Base-by-base conservation (phyloP, 2,113 vertebrate species). In the Orthonyx spaldingii region DNA sequence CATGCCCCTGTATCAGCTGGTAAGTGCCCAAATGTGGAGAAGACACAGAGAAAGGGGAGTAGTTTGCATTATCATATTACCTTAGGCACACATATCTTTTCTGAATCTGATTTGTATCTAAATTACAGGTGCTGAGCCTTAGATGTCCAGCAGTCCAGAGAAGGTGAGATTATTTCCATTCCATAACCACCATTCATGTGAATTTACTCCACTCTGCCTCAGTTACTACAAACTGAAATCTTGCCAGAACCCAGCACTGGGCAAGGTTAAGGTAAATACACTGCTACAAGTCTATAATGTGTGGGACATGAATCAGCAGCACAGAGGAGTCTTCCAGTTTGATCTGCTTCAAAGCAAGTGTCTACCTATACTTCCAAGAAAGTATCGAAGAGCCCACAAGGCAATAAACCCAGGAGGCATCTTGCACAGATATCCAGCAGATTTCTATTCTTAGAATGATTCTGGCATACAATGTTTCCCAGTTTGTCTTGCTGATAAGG, bases 381-480 rank as follows among this genome's bases (percentile, higher is more conserved):
- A 85, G 35, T 46, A 89, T 69, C 13, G 37, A 89, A 91, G 57
- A 76, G 18, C 42, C 89, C 47, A 93, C 21, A 50, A 72, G 61
- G 46, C 57, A 78, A 61, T 50, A 96, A 89, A 87, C 41, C n/a
- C 65, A 83, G 42, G 37, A 96, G 93, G 53, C 70, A 72, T 77
- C 63, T 80, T 89, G 74, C 59, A 82, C 10, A 87, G 78, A 80
- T 69, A 91, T 42, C 46, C 65, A 82, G 26, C 72, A 70, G 64
- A 89, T 56, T 94, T 84, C 76, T 95, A 90, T 90, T 95, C 80
- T 93, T 93, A 72, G 78, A 89, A 87, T 42, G 23, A 93, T 82
- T 93, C 46, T 57, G 83, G 68, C 69, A 87, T 39, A 85, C 91
- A 87, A 85, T 74, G 42, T 50, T 91, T 80, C 39, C n/a, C n/a